Evolutionary conservation across 2,888 invertebrate genomes (phyloP).

Genomic region (Brachypterus glaber): DNA sequence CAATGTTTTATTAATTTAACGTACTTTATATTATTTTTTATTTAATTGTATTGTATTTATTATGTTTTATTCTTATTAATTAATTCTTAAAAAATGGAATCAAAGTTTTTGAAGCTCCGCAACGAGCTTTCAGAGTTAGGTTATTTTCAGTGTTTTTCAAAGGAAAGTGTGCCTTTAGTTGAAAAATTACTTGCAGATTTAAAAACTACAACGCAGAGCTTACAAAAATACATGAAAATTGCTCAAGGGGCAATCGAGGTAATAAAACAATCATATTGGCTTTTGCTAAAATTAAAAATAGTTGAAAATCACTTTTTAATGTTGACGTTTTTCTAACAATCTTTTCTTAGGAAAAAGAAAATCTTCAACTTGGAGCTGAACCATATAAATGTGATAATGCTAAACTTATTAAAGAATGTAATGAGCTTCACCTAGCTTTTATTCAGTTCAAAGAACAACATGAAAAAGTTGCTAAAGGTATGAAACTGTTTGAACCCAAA

Average conservation of each 20-base stretch:
- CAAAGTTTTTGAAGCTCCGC: constrained; percentile 39
- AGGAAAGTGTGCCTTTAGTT: constrained; percentile 71
- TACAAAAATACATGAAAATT: constrained; percentile 73
- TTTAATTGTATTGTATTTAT: neutral
- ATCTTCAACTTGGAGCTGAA: constrained; percentile 60
- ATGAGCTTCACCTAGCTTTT: constrained; percentile 58
- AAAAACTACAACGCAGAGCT: constrained; percentile 76
- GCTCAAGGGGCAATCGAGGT: constrained; percentile 61
- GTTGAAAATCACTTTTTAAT: too few relatives aligned
- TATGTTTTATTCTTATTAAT: neutral
- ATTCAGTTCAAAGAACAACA: constrained; percentile 56
- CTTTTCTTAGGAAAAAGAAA: constrained; percentile 54
- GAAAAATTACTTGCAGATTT: constrained; percentile 74
- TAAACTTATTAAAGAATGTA: constrained; percentile 64
- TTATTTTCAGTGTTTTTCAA: constrained; percentile 63
- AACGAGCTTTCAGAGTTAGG: constrained; percentile 74
- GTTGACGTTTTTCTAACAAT: constrained; percentile 10
- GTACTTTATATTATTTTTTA: neutral
- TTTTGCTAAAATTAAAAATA: constrained; percentile 1
- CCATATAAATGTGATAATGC: constrained; percentile 76
- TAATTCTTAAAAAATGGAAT: constrained; percentile 30
- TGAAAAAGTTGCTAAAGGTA: constrained; percentile 49
- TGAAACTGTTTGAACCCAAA: constrained; percentile 25
- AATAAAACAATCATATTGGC: constrained; percentile 16
- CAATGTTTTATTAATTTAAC: too few relatives aligned